Evolutionary conservation across 2,113 vertebrate species (phyloP).

Genomic region (Sylvilagus bachmani): DNA sequence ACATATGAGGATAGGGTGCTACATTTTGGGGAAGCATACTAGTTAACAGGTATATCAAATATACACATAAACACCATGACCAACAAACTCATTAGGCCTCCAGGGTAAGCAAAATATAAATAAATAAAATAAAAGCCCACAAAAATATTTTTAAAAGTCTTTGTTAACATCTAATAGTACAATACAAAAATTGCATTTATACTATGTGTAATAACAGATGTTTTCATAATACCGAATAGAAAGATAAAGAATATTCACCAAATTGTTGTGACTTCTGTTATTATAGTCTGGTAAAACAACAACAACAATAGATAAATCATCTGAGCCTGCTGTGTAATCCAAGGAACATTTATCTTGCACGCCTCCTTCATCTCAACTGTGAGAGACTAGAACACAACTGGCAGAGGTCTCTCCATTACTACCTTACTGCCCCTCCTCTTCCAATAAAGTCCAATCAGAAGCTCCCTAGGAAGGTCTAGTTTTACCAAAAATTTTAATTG

Average conservation of each 20-base stretch:
- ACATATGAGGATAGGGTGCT: not conserved
- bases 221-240: conserved; percentile 15
- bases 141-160: not conserved
- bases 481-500: not conserved
- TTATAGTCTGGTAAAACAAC: not conserved
- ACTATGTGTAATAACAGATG: not conserved
- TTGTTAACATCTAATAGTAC: not conserved
- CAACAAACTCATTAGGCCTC: not conserved
- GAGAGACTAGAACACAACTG: not conserved
- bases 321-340: not conserved
- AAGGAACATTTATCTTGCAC: conserved; percentile 11
- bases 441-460: not conserved
- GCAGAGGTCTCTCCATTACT: not conserved
- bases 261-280: conserved; percentile 12
- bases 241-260: conserved; percentile 11
- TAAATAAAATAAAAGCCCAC: not conserved
- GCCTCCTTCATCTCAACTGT: not conserved
- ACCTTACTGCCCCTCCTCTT: not conserved
- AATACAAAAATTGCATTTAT: conserved; percentile 12
- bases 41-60: not conserved
- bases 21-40: not conserved
- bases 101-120: not conserved
- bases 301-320: not conserved
- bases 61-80: not conserved
- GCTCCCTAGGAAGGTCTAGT: not conserved